phyloP scores from a whole-genome alignment of 2,888 invertebrate species.

The Drosophila mettleri region DNA sequence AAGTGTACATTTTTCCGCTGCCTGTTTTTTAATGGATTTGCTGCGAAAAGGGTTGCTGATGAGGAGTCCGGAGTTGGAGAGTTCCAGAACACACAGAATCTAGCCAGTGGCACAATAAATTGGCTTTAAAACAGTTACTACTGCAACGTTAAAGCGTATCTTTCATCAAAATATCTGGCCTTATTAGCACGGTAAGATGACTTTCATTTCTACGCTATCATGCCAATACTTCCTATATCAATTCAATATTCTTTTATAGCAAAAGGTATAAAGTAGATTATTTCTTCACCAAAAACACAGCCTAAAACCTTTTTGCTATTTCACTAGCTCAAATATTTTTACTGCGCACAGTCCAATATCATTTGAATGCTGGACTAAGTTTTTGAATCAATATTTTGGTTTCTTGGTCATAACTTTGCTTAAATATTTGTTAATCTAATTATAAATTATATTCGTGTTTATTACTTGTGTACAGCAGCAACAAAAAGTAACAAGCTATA shows the following conservation, averaged over 20 bases:
- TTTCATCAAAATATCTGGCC: constrained; percentile 26
- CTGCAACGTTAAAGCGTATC: neutral
- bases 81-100: neutral
- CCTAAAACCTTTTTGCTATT: too few species aligned
- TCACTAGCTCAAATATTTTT: neutral
- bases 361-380: neutral
- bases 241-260: neutral
- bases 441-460: neutral
- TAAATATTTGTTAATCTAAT: neutral
- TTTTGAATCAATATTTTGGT: neutral
- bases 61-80: neutral
- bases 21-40: constrained; percentile 48
- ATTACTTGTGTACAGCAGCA: neutral
- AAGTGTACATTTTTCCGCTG: constrained; percentile 57
- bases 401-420: neutral
- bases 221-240: neutral
- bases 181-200: constrained; percentile 22
- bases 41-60: constrained; percentile 31
- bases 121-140: neutral
- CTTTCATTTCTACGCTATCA: neutral
- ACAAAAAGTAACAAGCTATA: too few species aligned
- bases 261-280: too few species aligned
- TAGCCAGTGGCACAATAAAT: constrained; percentile 13
- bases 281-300: too few species aligned
- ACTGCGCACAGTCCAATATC: neutral